These are phyloP conservation scores for Sesamia inferens DNA, from an alignment of 2,888 invertebrate species.

Conservation along the genomic window DNA sequence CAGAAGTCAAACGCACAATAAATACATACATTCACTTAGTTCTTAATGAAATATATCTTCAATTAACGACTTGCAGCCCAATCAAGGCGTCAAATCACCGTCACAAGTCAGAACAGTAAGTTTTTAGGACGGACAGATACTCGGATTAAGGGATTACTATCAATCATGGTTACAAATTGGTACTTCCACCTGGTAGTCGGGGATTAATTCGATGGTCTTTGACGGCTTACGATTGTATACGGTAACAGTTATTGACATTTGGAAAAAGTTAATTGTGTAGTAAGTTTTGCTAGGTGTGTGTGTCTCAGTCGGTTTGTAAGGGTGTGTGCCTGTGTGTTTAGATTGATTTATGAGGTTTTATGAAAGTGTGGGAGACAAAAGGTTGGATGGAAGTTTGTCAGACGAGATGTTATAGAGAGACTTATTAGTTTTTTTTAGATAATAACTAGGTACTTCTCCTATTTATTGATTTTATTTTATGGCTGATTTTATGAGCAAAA, in stretches of 20 bases:
- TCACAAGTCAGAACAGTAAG: conserved; percentile 69
- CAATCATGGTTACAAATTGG: conserved; percentile 86
- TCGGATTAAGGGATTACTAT: conserved; percentile 86
- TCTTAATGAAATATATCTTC: conserved; percentile 43
- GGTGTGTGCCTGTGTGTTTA: conserved; percentile 20
- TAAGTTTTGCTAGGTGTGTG: conserved; percentile 11
- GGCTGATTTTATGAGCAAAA: background rate
- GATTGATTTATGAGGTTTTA: conserved; percentile 59
- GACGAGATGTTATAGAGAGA: conserved; percentile 14
- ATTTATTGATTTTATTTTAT: background rate
- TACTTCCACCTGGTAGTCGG: conserved; percentile 78
- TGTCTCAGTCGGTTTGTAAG: conserved; percentile 3
- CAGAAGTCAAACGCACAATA: conserved; percentile 34
- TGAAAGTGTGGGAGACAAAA: conserved; percentile 59
- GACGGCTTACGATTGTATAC: conserved; percentile 55
- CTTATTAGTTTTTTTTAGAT: background rate
- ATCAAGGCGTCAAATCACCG: conserved; percentile 53
- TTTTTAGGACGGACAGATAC: conserved; percentile 75
- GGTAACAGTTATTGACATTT: conserved; percentile 68
- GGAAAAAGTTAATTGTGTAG: conserved; percentile 62
- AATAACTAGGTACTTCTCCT: background rate
- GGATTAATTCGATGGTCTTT: conserved; percentile 65
- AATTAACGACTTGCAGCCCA: conserved; percentile 49
- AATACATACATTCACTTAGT: conserved; percentile 3
- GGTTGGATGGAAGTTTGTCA: conserved; percentile 25